Evolutionary conservation across 1,140 invertebrate genomes (phyloP), one percentile per base, ranked within the genome.

Genomic region (Lithobius niger): DNA sequence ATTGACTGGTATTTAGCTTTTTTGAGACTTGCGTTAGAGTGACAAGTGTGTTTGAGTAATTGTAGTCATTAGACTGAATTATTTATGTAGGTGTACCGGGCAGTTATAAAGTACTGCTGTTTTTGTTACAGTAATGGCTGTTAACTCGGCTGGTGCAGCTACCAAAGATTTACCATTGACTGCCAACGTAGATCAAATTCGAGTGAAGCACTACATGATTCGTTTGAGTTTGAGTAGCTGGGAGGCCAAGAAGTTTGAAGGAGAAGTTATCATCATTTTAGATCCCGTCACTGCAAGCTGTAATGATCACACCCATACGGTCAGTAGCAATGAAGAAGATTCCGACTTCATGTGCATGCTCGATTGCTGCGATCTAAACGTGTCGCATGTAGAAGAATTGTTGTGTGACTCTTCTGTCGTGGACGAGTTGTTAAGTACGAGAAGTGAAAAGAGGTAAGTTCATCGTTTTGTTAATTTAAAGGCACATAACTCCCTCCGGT

Each of bases 101-200:
- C n/a, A n/a, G n/a, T n/a, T n/a, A n/a, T n/a, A n/a, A n/a, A n/a
- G n/a, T n/a, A n/a, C n/a, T n/a, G n/a, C n/a, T n/a, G n/a, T n/a
- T n/a, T n/a, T n/a, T n/a, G n/a, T n/a, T n/a, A n/a, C n/a, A n/a
- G n/a, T n/a, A n/a, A n/a, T n/a, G n/a, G n/a, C n/a, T n/a, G n/a
- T n/a, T n/a, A 36, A 36, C 44, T 10, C n/a, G 31, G 31, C 31
- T 6, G 31, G n/a, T 10, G 31, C 31, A 36, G 6, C 25, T 43
- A n/a, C 6, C 6, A 36, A 36, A 36, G 69, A 72, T 54, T 60
- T 72, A 16, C 70, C 69, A 1, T 36, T 72, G 28, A 60, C 67
- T 31, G 56, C 69, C 4, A 72, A 72, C 59, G 57, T 64, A 36
- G 50, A 57, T 3, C 61, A 69, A 26, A 64, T 71, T 40, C 52